Base-by-base conservation (phyloP, 1,140 invertebrate species). In the Macrostomum lignano region DNA sequence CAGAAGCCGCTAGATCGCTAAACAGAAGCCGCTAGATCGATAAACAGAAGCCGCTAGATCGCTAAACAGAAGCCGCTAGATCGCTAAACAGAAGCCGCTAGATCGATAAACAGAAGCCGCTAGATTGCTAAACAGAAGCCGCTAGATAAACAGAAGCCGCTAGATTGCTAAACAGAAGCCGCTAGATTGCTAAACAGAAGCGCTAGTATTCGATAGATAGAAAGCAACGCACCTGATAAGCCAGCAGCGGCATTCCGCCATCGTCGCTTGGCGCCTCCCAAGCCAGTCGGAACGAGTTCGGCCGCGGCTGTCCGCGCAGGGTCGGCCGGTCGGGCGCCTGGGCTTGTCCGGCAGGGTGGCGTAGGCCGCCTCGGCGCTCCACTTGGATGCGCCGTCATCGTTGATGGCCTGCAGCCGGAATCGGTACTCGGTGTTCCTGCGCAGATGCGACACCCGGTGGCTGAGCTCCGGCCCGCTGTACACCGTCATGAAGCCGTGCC, bases 321-420 rank as follows among this genome's bases (percentile, higher is more conserved):
- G 15, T 28, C 15, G 19, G 26, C 19, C 19, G 5, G 26, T 28
- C 15, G 75, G 75, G n/a, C 67, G 55, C 0, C 59, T 60, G 1
- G 76, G 74, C 30, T 65, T 52, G 42, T 73, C 74, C 2, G 75
- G 70, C 14, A 68, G 52, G 2, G 77, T 82, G 28, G 62, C 61
- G 44, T 69, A 74, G 23, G 59, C 59, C 1, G 76, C 70, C 45
- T 73, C 66, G 7, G 73, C 66, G 7, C 73, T 78, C 72, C 72
- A 81, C 10, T 68, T 67, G 13, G 73, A 74, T 25, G 61, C 53
- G 1, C 76, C 75, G 38, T 74, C 73, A 33, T 73, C 68, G 48
- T 77, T 81, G 41, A 68, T 66, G 15, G 72, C 69, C 37, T 66
- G 62, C 37, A 81, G 55, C 46, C 65, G 63, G 49, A 78, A 79